phyloP scores from a whole-genome alignment of 2,888 invertebrate species.

The Tetropium fuscum region DNA sequence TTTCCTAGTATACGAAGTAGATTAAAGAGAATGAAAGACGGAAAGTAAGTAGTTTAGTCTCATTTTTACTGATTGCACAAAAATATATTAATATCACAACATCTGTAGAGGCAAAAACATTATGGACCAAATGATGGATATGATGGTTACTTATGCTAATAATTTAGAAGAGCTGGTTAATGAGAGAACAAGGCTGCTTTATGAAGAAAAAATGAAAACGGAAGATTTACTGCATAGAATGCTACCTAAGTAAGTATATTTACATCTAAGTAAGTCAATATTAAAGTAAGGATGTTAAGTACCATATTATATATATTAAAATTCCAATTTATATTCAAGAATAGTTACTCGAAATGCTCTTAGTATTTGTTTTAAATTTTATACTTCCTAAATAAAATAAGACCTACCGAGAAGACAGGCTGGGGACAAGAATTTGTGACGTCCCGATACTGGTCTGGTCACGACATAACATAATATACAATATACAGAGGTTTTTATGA shows the following conservation, averaged over 20 bases:
- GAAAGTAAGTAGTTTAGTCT: conserved; percentile 75
- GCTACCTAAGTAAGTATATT: conserved; percentile 83
- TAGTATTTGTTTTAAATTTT: too few relatives aligned
- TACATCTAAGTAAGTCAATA: not conserved
- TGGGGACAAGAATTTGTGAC: too few relatives aligned
- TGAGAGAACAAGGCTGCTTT: conserved; percentile 89
- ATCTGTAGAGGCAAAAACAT: conserved; percentile 79
- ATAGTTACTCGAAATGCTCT: too few relatives aligned
- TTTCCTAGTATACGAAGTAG: conserved; percentile 82
- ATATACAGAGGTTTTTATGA: too few relatives aligned
- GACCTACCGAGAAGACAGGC: too few relatives aligned
- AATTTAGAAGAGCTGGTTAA: conserved; percentile 95
- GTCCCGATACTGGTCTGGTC: too few relatives aligned
- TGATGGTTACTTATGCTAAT: conserved; percentile 97
- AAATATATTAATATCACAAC: not conserved
- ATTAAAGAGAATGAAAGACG: conserved; percentile 90
- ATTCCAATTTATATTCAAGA: too few relatives aligned
- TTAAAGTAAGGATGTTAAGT: too few relatives aligned
- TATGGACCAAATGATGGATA: conserved; percentile 98
- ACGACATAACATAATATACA: too few relatives aligned
- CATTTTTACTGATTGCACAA: not conserved
- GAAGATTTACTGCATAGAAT: conserved; percentile 93
- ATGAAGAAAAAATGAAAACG: conserved; percentile 94
- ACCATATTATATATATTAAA: too few relatives aligned
- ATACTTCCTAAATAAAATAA: too few relatives aligned